phyloP scores from a whole-genome alignment of 2,113 vertebrate genomes.

The Acinonyx jubatus region DNA sequence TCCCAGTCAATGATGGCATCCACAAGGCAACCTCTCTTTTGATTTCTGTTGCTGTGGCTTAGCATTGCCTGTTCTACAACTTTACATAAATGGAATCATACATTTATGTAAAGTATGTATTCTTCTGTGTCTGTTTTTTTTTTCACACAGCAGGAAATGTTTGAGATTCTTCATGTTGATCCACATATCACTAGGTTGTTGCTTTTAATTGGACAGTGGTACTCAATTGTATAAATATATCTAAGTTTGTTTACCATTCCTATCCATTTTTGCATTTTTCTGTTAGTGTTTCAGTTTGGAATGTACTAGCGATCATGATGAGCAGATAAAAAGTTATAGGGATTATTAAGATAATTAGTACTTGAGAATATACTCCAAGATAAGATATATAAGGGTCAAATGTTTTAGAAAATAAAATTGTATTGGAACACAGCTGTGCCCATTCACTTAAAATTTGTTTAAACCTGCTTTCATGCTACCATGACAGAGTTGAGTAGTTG shows the following conservation, averaged over 20 bases:
- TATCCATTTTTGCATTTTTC: conserved; percentile 2
- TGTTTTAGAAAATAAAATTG: neutral
- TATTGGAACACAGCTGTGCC: neutral
- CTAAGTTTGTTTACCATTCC: neutral
- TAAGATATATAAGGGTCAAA: neutral
- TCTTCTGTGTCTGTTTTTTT: neutral
- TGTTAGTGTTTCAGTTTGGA: neutral
- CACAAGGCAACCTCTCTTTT: neutral
- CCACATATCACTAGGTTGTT: neutral
- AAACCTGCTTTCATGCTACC: neutral
- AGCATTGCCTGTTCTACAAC: neutral
- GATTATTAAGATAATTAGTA: neutral
- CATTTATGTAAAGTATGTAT: too few relatives aligned
- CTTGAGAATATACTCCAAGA: neutral
- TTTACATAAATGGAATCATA: neutral
- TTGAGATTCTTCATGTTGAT: neutral
- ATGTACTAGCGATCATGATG: neutral
- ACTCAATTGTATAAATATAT: neutral
- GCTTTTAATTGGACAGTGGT: neutral
- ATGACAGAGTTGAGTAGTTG: neutral
- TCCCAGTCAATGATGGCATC: neutral
- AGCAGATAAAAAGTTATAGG: neutral
- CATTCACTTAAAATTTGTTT: neutral
- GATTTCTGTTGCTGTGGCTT: neutral
- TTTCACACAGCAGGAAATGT: neutral